A percentile compares a stretch with the other conserved stretches of the same genome.
Conservation (phyloP, 2,797 vertebrate species). For the Neopelma chrysocephalum region DNA sequence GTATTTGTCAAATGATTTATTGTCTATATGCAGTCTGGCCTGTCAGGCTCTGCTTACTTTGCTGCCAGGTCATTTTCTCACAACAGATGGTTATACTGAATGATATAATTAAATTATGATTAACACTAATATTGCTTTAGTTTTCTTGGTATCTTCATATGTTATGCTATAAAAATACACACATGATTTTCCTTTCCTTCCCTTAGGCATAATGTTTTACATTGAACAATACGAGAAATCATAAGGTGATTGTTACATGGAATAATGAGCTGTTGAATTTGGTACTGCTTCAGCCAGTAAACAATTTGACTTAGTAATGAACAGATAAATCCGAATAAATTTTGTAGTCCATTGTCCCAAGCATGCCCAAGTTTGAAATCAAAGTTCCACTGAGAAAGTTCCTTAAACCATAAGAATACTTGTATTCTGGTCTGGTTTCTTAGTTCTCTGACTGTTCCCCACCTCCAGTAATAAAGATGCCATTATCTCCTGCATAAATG, state of each 20-base stretch:
- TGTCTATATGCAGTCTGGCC: background rate
- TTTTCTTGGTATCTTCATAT: background rate
- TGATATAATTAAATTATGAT: slow-evolving; percentile 24
- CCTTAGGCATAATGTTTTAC: background rate
- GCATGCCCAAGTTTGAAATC: background rate
- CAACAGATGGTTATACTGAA: background rate
- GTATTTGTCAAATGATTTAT: slow-evolving; percentile 52
- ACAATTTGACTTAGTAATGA: background rate
- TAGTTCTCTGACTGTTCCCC: background rate
- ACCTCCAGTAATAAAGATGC: background rate
- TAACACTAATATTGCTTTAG: background rate
- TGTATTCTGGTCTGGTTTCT: background rate
- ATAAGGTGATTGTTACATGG: background rate
- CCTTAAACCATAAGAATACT: background rate
- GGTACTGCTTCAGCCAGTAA: background rate
- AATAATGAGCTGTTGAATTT: background rate
- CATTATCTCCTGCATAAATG: background rate
- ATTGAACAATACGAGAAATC: background rate
- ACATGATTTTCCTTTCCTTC: background rate
- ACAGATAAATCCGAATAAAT: background rate
- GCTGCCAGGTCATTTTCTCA: slow-evolving; percentile 7
- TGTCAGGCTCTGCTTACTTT: background rate
- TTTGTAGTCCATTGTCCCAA: background rate
- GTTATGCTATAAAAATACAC: background rate
- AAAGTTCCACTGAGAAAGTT: background rate